These are phyloP conservation scores for Chelonus insularis DNA, from an alignment of 1,140 invertebrate genomes.

Conservation along the genomic window DNA sequence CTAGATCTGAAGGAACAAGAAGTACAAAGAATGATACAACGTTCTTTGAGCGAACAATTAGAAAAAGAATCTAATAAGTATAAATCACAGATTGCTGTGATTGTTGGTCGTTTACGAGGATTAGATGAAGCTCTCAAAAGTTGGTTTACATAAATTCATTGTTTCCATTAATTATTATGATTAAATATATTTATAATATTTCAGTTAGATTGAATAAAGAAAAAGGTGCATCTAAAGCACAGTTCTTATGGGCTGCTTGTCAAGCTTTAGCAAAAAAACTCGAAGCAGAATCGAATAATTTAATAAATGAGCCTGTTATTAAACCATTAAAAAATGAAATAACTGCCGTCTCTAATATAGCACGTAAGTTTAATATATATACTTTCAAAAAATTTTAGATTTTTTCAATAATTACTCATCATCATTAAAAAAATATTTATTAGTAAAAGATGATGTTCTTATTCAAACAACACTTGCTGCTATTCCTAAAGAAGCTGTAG, in stretches of 20 bases:
- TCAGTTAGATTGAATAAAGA: constrained; percentile 79
- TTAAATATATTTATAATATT: constrained; percentile 1
- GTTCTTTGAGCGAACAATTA: constrained; percentile 71
- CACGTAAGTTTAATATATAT: constrained; percentile 60
- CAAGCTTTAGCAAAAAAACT: constrained; percentile 80
- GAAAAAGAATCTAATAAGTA: constrained; percentile 70
- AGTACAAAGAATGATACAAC: constrained; percentile 66
- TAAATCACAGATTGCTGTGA: constrained; percentile 77
- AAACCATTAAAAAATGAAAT: constrained; percentile 79
- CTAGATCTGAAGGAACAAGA: constrained; percentile 73
- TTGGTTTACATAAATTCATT: constrained; percentile 56
- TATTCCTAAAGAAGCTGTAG: constrained; percentile 75
- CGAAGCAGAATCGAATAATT: constrained; percentile 63
- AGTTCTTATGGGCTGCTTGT: constrained; percentile 90
- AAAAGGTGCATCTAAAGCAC: constrained; percentile 76
- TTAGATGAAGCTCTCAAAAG: constrained; percentile 85
- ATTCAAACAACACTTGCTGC: constrained; percentile 73
- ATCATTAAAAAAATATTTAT: no score
- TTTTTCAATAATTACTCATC: constrained; percentile 25
- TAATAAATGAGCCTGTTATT: constrained; percentile 62
- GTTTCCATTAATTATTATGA: background rate
- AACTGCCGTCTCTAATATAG: constrained; percentile 67
- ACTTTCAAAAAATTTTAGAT: constrained; percentile 10
- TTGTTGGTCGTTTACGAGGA: constrained; percentile 83
- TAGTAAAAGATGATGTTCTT: constrained; percentile 69